These are phyloP conservation scores for Tetropium fuscum DNA, from an alignment of 2,888 invertebrate species.

Conservation along the genomic window DNA sequence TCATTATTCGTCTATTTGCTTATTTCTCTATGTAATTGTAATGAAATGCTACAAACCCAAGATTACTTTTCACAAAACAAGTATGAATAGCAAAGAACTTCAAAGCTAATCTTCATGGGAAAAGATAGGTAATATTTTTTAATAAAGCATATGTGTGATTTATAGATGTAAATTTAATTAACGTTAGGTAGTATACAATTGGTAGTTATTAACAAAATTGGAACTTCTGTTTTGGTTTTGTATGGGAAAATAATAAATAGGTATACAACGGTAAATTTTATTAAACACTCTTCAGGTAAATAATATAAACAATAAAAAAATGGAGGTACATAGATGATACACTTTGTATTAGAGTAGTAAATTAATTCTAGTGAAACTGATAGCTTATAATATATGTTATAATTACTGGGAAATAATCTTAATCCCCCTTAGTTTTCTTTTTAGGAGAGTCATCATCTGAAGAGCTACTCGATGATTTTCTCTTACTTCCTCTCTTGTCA, in stretches of 20 bases:
- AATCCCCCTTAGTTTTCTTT: conserved; percentile 53
- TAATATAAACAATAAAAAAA: conserved; percentile 21
- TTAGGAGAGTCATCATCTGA: conserved; percentile 57
- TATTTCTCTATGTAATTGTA: too few relatives aligned
- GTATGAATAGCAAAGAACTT: too few relatives aligned
- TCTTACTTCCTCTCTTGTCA: conserved; percentile 48
- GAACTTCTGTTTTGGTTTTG: too few relatives aligned
- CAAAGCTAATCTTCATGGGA: too few relatives aligned
- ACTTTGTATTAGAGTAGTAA: not conserved
- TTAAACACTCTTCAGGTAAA: conserved; percentile 11
- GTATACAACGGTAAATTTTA: conserved; percentile 7
- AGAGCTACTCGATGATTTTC: conserved; percentile 54
- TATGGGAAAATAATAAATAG: not conserved
- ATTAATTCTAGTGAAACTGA: conserved; percentile 5
- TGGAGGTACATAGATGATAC: not conserved
- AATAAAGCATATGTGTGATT: too few relatives aligned
- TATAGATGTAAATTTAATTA: too few relatives aligned
- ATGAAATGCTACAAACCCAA: too few relatives aligned
- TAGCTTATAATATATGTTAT: conserved; percentile 2
- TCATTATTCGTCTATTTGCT: too few relatives aligned
- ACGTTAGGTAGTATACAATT: too few relatives aligned
- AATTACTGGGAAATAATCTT: conserved; percentile 6
- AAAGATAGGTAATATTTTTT: too few relatives aligned
- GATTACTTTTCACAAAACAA: too few relatives aligned
- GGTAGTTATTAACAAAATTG: too few relatives aligned